Percentiles rank a stretch among this genome's conserved stretches.
Evolutionary conservation across 2,797 vertebrate genomes (phyloP).

Genomic region (Pygocentrus nattereri): DNA sequence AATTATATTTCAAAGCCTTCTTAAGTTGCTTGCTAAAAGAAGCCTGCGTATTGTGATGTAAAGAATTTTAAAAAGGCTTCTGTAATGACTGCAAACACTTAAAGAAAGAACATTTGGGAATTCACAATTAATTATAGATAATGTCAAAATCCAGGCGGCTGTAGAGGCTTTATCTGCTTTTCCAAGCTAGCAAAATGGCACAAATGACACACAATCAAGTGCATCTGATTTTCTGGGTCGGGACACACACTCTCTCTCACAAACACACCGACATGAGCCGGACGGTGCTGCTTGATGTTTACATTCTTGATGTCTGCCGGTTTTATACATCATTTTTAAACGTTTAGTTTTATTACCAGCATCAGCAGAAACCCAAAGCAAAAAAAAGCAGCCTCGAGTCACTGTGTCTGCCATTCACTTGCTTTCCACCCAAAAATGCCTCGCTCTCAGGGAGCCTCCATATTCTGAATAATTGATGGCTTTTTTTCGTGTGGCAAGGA

Average conservation of each 20-base stretch:
- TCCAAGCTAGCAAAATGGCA: background rate
- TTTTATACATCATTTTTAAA: conserved; percentile 22
- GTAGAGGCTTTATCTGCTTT: background rate
- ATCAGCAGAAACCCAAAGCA: conserved; percentile 29
- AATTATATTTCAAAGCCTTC: conserved; percentile 10
- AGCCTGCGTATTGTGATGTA: background rate
- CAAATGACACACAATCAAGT: background rate
- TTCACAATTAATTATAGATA: background rate
- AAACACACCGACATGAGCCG: background rate
- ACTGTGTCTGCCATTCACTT: conserved; percentile 19
- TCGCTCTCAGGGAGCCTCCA: conserved; percentile 40
- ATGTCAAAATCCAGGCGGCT: background rate
- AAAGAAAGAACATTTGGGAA: background rate
- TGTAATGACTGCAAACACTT: background rate
- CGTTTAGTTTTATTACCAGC: conserved; percentile 22
- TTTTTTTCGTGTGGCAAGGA: conserved; percentile 45
- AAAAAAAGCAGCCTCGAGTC: conserved; percentile 8
- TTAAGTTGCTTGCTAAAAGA: background rate
- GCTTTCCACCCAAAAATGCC: conserved; percentile 38
- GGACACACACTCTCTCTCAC: background rate
- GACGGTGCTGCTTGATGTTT: background rate
- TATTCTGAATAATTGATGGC: conserved; percentile 60
- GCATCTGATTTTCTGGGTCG: background rate
- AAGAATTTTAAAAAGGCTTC: background rate
- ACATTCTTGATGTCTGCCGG: conserved; percentile 11